phyloP scores from a whole-genome alignment of 2,888 invertebrate genomes.

The Epistrophe grossulariae region DNA sequence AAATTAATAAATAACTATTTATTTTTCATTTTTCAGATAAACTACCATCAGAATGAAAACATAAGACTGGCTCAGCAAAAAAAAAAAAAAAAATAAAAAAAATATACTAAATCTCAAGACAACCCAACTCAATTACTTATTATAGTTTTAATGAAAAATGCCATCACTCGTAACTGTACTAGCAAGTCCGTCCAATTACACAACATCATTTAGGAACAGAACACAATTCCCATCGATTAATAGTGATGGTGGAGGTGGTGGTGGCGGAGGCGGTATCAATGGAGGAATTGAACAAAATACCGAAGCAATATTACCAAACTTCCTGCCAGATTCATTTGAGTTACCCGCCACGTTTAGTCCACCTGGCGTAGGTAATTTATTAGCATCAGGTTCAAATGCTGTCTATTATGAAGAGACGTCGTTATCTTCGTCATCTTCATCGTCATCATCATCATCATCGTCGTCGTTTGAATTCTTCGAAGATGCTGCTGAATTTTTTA shows the following conservation, averaged over 20 bases:
- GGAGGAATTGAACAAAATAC: constrained; percentile 31
- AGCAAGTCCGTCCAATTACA: constrained; percentile 67
- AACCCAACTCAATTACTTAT: constrained; percentile 34
- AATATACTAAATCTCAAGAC: neutral
- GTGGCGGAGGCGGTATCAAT: constrained; percentile 19
- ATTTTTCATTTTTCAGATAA: constrained; percentile 24
- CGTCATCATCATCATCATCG: constrained; percentile 40
- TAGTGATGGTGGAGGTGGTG: constrained; percentile 40
- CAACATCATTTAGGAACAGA: constrained; percentile 56
- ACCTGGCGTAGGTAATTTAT: constrained; percentile 81
- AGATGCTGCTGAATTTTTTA: constrained; percentile 83
- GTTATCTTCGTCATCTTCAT: constrained; percentile 75
- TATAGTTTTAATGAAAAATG: constrained; percentile 71
- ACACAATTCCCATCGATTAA: constrained; percentile 56
- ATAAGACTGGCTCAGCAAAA: constrained; percentile 21
- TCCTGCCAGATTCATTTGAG: constrained; percentile 69
- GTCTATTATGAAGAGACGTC: constrained; percentile 82
- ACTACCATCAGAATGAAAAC: constrained; percentile 58
- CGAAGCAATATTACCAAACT: constrained; percentile 62
- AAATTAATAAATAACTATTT: neutral
- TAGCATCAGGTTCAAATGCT: constrained; percentile 78
- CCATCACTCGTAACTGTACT: constrained; percentile 74
- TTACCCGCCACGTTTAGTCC: constrained; percentile 80
- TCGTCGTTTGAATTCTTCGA: constrained; percentile 82
- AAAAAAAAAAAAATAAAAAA: neutral